Evolutionary conservation across 1,140 invertebrate genomes (phyloP).

Genomic region (Drosophila orena): DNA sequence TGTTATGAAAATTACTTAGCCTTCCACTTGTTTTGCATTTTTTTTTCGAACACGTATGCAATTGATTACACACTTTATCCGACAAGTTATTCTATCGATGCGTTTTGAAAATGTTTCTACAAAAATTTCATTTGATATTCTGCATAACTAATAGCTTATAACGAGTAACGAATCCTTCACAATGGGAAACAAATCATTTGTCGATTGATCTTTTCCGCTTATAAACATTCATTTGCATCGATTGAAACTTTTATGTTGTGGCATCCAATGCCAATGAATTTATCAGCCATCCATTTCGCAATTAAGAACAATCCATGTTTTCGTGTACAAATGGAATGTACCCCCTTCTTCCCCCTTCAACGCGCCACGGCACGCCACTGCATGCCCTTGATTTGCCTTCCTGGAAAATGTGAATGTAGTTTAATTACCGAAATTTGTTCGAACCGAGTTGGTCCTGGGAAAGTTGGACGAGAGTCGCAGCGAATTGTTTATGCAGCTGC

Average conservation of each 20-base stretch:
- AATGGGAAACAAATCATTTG: conserved; percentile 14
- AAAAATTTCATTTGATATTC: neutral
- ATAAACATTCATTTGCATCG: conserved; percentile 33
- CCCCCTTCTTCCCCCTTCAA: too few relatives aligned
- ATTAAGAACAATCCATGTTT: conserved; percentile 48
- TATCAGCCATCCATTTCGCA: conserved; percentile 42
- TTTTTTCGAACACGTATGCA: neutral
- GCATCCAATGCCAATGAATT: conserved; percentile 30
- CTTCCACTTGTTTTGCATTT: neutral
- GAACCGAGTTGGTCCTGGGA: conserved; percentile 14
- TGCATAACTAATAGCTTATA: neutral
- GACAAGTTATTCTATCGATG: neutral
- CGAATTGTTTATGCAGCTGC: conserved; percentile 72
- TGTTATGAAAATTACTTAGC: too few relatives aligned
- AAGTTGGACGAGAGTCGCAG: conserved; percentile 29
- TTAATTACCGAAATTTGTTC: conserved; percentile 45
- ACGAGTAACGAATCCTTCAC: neutral
- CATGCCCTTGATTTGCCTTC: neutral
- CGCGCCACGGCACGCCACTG: too few relatives aligned
- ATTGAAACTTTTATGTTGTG: conserved; percentile 31
- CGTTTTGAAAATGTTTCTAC: neutral
- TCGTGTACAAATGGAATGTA: conserved; percentile 25
- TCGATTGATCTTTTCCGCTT: conserved; percentile 16
- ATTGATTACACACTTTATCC: too few relatives aligned
- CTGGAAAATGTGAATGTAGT: conserved; percentile 17